phyloP scores from a whole-genome alignment of 2,888 invertebrate genomes.

The Dryocosmus kuriphilus region DNA sequence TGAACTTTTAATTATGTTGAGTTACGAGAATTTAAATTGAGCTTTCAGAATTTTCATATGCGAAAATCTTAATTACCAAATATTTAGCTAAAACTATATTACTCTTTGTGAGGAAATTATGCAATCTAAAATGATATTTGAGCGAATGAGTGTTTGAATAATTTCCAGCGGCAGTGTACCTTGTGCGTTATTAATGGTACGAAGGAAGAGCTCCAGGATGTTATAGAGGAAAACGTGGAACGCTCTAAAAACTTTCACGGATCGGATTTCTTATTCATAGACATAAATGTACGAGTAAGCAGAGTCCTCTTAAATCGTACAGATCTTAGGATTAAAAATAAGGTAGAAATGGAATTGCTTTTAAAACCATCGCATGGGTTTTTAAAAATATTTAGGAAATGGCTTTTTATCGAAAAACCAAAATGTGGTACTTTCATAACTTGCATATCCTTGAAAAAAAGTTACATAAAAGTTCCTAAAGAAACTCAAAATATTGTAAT shows the following conservation, averaged over 20 bases:
- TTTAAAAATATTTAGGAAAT: too few species aligned
- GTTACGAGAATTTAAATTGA: neutral
- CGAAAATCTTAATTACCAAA: neutral
- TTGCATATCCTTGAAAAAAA: too few species aligned
- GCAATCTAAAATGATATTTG: slow-evolving; percentile 23
- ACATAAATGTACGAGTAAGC: slow-evolving; percentile 31
- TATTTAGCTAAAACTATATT: slow-evolving; percentile 5
- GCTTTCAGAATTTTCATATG: neutral
- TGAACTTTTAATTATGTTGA: neutral
- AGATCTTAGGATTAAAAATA: neutral
- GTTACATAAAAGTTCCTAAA: too few species aligned
- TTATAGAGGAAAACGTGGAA: slow-evolving; percentile 30
- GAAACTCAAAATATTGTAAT: too few species aligned
- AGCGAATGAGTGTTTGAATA: slow-evolving; percentile 32
- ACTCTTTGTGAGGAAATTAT: slow-evolving; percentile 23
- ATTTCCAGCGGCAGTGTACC: slow-evolving; percentile 27
- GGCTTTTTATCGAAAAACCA: too few species aligned
- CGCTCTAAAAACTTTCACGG: slow-evolving; percentile 33
- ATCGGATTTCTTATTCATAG: slow-evolving; percentile 37
- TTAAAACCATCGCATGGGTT: neutral
- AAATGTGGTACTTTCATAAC: too few species aligned
- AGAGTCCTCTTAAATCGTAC: neutral
- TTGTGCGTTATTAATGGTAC: slow-evolving; percentile 30
- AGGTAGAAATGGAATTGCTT: neutral
- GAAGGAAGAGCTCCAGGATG: slow-evolving; percentile 31